Evolutionary conservation across 1,140 invertebrate genomes (phyloP).

Genomic region (Apis dorsata): DNA sequence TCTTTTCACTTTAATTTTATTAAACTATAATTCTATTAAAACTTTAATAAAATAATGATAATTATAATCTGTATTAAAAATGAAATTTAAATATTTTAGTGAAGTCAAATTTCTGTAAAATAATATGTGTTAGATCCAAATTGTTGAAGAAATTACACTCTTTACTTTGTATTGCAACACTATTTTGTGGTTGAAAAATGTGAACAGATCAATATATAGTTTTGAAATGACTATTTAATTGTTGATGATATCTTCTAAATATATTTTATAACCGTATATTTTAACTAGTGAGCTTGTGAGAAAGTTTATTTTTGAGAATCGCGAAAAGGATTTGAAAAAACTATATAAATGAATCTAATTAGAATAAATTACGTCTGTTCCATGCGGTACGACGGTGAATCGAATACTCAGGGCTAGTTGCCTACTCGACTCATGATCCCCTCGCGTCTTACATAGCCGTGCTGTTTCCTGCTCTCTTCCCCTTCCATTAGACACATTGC

Average conservation of each 20-base stretch:
- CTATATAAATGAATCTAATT: background rate
- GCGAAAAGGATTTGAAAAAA: background rate
- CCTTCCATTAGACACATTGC: conserved; percentile 35
- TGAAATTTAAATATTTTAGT: background rate
- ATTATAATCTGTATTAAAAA: background rate
- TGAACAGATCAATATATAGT: background rate
- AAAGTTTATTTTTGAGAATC: background rate
- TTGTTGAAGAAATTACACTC: background rate
- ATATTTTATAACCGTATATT: background rate
- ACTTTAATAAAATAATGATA: background rate
- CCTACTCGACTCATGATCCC: conserved; percentile 57
- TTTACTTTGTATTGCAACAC: background rate
- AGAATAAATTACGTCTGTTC: conserved; percentile 15
- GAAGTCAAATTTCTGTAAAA: background rate
- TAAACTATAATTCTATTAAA: too few species aligned
- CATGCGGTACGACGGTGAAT: conserved; percentile 67
- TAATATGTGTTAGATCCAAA: background rate
- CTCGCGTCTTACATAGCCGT: conserved; percentile 67
- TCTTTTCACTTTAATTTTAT: too few species aligned
- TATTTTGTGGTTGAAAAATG: conserved; percentile 6
- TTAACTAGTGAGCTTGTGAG: background rate
- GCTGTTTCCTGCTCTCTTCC: conserved; percentile 63
- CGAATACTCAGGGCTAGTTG: conserved; percentile 65
- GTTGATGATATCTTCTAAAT: too few species aligned
- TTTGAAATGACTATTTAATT: background rate